A percentile compares a stretch with the other conserved stretches of the same genome.
Conservation (phyloP, 2,797 vertebrate species). For the Amblyraja radiata region DNA sequence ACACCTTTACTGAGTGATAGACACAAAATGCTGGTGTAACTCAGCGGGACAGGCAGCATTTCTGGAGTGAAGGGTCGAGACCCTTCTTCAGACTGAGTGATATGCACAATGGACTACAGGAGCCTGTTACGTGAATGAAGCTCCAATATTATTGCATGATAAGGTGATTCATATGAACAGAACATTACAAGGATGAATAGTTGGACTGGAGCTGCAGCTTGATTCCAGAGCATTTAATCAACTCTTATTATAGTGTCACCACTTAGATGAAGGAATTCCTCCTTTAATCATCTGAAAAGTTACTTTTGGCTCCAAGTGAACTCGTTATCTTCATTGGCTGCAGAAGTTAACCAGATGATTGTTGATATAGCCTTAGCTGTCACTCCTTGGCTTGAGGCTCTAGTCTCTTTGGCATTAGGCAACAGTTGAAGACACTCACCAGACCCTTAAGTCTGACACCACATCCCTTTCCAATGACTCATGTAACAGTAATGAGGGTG, state of each 20-base stretch:
- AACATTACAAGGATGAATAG: neutral
- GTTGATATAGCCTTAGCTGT: neutral
- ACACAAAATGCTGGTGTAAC: too few relatives aligned
- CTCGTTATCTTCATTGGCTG: neutral
- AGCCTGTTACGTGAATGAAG: neutral
- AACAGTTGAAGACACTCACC: neutral
- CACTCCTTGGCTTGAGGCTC: neutral
- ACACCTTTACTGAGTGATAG: neutral
- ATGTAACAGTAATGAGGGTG: neutral
- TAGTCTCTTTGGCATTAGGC: neutral
- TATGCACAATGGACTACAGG: neutral
- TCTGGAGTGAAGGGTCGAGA: too few relatives aligned
- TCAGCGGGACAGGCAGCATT: too few relatives aligned
- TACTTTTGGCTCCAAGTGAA: neutral
- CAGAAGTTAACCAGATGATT: neutral
- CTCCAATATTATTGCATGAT: neutral
- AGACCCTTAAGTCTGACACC: neutral
- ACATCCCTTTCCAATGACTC: conserved; percentile 10
- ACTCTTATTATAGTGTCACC: neutral
- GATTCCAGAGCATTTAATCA: neutral
- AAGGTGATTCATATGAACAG: neutral
- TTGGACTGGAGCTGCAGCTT: neutral
- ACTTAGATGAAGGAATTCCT: neutral
- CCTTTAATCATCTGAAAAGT: neutral
- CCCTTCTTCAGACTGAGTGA: neutral